Percentiles rank a stretch among this genome's conserved stretches.
Evolutionary conservation across 2,113 vertebrate genomes (phyloP).

Genomic region (Cyanoramphus novaezelandiae): DNA sequence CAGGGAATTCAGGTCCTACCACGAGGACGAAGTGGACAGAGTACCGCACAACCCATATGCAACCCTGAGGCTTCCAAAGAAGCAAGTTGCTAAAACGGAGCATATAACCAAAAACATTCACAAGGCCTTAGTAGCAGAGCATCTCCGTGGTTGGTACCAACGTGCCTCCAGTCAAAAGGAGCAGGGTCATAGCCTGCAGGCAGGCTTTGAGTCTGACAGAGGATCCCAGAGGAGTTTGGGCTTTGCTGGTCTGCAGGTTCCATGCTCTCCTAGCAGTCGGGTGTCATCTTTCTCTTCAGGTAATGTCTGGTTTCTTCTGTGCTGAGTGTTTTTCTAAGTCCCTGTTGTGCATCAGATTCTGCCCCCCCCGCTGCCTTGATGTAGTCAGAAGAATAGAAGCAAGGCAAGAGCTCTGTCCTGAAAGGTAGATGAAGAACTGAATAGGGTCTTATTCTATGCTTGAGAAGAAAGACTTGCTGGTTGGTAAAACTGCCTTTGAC

Average conservation of each 20-base stretch:
- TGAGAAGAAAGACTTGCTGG: not conserved
- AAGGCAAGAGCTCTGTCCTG: not conserved
- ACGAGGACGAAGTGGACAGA: conserved; percentile 79
- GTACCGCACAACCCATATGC: conserved; percentile 87
- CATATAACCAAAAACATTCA: conserved; percentile 86
- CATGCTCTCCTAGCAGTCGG: conserved; percentile 81
- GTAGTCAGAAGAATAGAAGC: not conserved
- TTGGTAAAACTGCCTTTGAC: not conserved
- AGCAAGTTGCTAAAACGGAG: conserved; percentile 78
- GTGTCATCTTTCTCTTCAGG: conserved; percentile 83
- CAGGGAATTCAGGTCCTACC: conserved; percentile 76
- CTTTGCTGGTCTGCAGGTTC: conserved; percentile 80
- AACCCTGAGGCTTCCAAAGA: conserved; percentile 86
- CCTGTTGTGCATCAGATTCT: not conserved
- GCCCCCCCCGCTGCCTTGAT: rapidly evolving
- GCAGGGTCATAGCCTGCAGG: conserved; percentile 73
- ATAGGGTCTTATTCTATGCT: rapidly evolving
- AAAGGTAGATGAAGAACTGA: not conserved
- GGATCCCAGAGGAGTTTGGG: conserved; percentile 85
- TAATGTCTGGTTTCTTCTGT: conserved; percentile 9
- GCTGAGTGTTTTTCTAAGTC: not conserved
- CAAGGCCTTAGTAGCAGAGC: conserved; percentile 91
- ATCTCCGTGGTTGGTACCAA: conserved; percentile 94
- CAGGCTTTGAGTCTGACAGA: conserved; percentile 82
- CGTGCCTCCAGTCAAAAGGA: conserved; percentile 86